Evolutionary conservation across 2,888 invertebrate genomes (phyloP), one percentile per base, ranked within the genome.

Genomic region (Bugula neritina): DNA sequence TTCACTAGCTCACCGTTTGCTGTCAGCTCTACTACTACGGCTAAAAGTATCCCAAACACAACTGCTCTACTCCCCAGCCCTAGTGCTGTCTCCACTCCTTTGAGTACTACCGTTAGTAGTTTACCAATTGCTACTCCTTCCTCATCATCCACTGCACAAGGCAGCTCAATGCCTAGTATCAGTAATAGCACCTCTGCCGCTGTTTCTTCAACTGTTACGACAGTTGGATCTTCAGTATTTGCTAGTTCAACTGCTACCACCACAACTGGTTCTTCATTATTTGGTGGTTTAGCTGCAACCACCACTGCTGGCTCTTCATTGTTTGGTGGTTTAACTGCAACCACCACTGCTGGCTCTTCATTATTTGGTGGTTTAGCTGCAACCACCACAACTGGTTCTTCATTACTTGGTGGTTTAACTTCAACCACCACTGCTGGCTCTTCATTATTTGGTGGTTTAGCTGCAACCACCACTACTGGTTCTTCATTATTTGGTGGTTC

Each of bases 401-500:
- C 21, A 13, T 52, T 52, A 10, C 10, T 52, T 13, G 52, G 10
- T 13, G 21, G 21, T 13, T 21, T 21, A 52, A 52, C 52, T 52
- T 52, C 52, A 13, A 52, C 52, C 21, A 13, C 52, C 21, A 13
- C 52, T 21, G 52, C 52, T 13, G 52, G 10, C 10, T 13, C 5
- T 5, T 57, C 57, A 23, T 25, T 57, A 23, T 57, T 57, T 57
- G 57, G 57, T n/a, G 25, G n/a, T n/a, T 25, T 25, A n/a, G 57
- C 5, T n/a, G 57, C 23, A 57, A n/a, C 57, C 5, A 57, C 57
- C 13, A 23, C 5, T 5, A 5, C 57, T n/a, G 13, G n/a, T 10
- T 21, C n/a, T 57, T 57, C 57, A 10, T n/a, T 57, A 57, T 57
- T 57, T 57, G 57, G 57, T n/a, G n/a, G n/a, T n/a, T n/a, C n/a